These are phyloP conservation scores for Romanogobio albipinnatus DNA, from an alignment of 2,113 vertebrate genomes.

Conservation along the genomic window DNA sequence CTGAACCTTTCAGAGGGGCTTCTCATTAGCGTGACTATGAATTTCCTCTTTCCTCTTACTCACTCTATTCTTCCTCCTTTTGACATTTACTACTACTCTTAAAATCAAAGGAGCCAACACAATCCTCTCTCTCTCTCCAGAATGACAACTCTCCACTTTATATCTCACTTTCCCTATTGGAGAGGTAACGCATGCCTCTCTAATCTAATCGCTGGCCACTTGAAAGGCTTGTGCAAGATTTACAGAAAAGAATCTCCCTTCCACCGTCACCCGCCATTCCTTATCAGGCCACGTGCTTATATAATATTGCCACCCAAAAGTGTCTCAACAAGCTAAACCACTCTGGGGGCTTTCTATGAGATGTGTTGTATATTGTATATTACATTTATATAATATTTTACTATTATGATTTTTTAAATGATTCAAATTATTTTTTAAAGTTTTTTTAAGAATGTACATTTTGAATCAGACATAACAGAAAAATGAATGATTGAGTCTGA, in stretches of 20 bases:
- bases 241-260: slow-evolving; percentile 53
- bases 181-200: slow-evolving; percentile 38
- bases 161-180: slow-evolving; percentile 12
- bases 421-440: no score
- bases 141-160: slow-evolving; percentile 26
- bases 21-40: background rate
- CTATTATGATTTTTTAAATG: no score
- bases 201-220: slow-evolving; percentile 53
- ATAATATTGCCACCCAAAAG: slow-evolving; percentile 19
- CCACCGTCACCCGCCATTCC: background rate
- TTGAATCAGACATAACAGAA: background rate
- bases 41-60: slow-evolving; percentile 13
- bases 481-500: background rate
- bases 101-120: background rate
- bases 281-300: slow-evolving; percentile 37
- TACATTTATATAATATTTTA: no score
- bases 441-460: background rate
- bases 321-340: slow-evolving; percentile 26
- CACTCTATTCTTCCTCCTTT: background rate
- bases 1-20: slow-evolving; percentile 1
- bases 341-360: background rate
- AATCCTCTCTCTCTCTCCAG: slow-evolving; percentile 6
- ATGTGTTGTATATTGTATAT: background rate
- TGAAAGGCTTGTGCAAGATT: slow-evolving; percentile 48
- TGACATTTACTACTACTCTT: slow-evolving; percentile 4